Evolutionary conservation across 2,113 vertebrate genomes (phyloP).

Genomic region (Stomatorhinus ivindoensis): DNA sequence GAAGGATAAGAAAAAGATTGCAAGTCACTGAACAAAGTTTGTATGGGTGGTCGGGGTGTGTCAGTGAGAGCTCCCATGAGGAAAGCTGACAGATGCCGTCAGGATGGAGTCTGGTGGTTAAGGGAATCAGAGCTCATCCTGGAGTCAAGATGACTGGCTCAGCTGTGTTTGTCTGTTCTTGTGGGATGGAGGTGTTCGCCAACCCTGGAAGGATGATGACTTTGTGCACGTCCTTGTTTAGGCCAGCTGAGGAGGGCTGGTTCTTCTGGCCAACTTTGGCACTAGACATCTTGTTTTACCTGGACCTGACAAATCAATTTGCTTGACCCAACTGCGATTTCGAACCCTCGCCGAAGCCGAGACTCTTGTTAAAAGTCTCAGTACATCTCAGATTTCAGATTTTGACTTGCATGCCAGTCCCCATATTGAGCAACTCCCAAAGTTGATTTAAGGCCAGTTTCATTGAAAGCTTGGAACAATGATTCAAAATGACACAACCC

Average conservation of each 20-base stretch:
- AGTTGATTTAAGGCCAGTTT: not conserved
- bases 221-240: not conserved
- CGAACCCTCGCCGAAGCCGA: not conserved
- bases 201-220: not conserved
- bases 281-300: not conserved
- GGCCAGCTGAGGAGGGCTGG: not conserved
- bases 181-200: not conserved
- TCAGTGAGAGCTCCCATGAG: not conserved
- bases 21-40: too few relatives aligned
- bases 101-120: conserved; percentile 3
- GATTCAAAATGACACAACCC: conserved; percentile 7
- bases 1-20: not conserved
- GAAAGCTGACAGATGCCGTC: not conserved
- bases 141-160: not conserved
- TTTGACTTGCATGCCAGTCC: conserved; percentile 3
- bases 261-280: not conserved
- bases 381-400: not conserved
- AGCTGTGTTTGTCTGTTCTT: not conserved
- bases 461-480: conserved; percentile 2
- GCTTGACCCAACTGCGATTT: not conserved
- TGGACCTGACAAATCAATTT: not conserved
- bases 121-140: not conserved
- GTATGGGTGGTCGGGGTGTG: not conserved
- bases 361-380: not conserved
- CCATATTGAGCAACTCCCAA: not conserved